phyloP scores from a whole-genome alignment of 2,797 vertebrate genomes.

The Malacoctenus gilli region DNA sequence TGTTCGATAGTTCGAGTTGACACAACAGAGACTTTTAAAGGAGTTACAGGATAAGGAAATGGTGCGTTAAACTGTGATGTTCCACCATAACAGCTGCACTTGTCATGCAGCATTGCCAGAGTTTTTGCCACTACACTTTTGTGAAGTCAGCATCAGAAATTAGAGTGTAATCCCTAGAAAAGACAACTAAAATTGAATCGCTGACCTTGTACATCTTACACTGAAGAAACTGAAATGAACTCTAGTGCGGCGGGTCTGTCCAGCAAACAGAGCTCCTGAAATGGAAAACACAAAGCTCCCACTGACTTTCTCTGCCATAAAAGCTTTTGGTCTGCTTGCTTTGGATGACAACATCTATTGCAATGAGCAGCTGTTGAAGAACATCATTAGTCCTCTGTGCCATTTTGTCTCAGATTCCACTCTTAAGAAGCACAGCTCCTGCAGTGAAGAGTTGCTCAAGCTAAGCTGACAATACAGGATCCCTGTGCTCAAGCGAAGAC shows the following conservation, averaged over 20 bases:
- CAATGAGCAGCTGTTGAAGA: conserved; percentile 23
- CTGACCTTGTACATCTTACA: too few species aligned
- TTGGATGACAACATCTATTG: not conserved
- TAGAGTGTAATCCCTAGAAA: too few species aligned
- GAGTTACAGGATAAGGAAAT: conserved; percentile 34
- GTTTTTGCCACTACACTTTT: conserved; percentile 7
- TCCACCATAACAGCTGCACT: conserved; percentile 6
- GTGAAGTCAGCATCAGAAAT: not conserved
- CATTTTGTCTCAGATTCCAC: not conserved
- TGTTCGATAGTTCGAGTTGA: conserved; percentile 42
- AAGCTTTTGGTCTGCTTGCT: not conserved
- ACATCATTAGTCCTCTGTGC: conserved; percentile 6
- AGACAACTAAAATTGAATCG: too few species aligned
- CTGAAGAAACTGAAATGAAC: too few species aligned
- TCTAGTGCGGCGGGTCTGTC: not conserved
- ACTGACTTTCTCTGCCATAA: not conserved
- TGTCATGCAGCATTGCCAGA: too few species aligned
- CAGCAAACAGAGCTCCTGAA: not conserved
- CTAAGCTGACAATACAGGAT: too few species aligned
- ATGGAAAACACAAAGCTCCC: too few species aligned
- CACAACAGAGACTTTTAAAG: conserved; percentile 6
- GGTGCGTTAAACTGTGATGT: conserved; percentile 33
- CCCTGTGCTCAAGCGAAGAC: too few species aligned
- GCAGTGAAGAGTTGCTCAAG: not conserved
- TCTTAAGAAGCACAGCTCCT: not conserved